Evolutionary conservation across 2,113 vertebrate genomes (phyloP).

Genomic region (Salvelinus alpinus): DNA sequence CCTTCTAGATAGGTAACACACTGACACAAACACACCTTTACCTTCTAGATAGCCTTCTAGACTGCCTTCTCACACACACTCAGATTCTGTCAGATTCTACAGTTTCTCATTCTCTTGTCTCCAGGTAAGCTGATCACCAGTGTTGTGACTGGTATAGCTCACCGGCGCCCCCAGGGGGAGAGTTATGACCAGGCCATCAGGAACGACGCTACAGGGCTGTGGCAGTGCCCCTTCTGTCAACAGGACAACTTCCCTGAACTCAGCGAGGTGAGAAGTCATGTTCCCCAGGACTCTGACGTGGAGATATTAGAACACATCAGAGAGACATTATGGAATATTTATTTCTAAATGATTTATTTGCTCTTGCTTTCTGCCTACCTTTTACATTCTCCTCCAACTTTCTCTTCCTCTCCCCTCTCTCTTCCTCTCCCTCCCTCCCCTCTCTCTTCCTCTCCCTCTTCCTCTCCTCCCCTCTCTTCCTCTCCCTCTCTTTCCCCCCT

Average conservation of each 20-base stretch:
- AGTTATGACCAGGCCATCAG: slow-evolving; percentile 98
- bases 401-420: too few relatives aligned
- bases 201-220: slow-evolving; percentile 92
- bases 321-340: too few relatives aligned
- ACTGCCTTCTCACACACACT: background rate
- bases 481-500: too few relatives aligned
- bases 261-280: slow-evolving; percentile 81
- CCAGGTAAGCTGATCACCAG: slow-evolving; percentile 96
- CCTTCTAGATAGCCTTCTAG: too few relatives aligned
- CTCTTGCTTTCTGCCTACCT: background rate
- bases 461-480: too few relatives aligned
- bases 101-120: background rate
- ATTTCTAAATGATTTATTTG: background rate
- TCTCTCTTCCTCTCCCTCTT: too few relatives aligned
- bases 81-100: background rate
- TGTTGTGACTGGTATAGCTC: slow-evolving; percentile 92
- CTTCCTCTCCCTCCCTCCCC: background rate
- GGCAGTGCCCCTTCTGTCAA: slow-evolving; percentile 99
- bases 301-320: too few relatives aligned
- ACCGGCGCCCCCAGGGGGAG: slow-evolving; percentile 93
- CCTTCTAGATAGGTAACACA: too few relatives aligned
- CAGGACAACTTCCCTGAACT: slow-evolving; percentile 98
- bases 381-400: background rate
- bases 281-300: too few relatives aligned
- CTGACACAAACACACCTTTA: too few relatives aligned